Base-by-base conservation (phyloP, 2,113 vertebrate species). In the Cariama cristata region DNA sequence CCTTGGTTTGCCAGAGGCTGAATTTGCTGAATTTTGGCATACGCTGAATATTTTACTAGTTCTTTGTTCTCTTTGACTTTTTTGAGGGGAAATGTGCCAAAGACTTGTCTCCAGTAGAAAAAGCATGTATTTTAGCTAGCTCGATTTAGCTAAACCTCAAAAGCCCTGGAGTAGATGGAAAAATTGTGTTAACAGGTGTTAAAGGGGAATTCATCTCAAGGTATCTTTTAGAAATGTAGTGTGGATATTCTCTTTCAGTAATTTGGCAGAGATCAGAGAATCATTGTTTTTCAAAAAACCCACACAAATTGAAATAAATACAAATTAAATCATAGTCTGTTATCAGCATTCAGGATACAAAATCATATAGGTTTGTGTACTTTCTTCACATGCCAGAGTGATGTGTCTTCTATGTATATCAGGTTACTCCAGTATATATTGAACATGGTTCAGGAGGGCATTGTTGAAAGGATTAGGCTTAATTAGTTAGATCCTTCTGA, bases 1-100 rank as follows among this genome's bases (percentile, higher is more conserved):
- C 49, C 20, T 90, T 77, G n/a, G 45, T 92, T 96, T 96, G 79
- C 71, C 75, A 73, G 85, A 67, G 71, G 69, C 55, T 80, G 81
- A 83, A 55, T 86, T 85, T 79, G 60, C 84, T 96, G 52, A 68
- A 45, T 23, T 88, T 88, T 0, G 0, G 33, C 38, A n/a, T 68
- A 56, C 0, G 0, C 47, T 47, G 80, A 58, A 22, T 74, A 35
- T 84, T 38, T 77, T 44, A 44, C 18, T 32, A 38, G 24, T 79
- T 86, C 58, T 93, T 89, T 92, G 55, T 93, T 94, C 38, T 88
- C n/a, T 66, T 77, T n/a, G 53, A 30, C 52, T 74, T 80, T 71
- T 83, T 64, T 28, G 32, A 38, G 40, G 4, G 14, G 12, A 56
- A 75, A 21, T 35, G 47, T 89, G 62, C 63, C 40, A 71, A 81